These are phyloP conservation scores for Euura saliciscinereae DNA, from an alignment of 1,140 invertebrate species.

Conservation along the genomic window DNA sequence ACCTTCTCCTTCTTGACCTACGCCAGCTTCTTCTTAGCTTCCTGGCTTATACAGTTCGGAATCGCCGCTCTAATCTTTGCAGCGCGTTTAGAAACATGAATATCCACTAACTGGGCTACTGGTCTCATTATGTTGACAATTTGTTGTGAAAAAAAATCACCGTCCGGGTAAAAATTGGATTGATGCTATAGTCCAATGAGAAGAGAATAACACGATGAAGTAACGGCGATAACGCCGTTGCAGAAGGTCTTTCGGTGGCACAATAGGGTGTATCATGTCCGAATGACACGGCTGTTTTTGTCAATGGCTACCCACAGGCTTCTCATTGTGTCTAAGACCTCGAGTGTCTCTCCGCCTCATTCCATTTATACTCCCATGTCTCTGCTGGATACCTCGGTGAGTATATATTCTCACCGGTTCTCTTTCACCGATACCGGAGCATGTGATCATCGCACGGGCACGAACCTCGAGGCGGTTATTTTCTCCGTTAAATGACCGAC, in stretches of 20 bases:
- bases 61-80: no score
- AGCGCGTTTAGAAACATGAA: no score
- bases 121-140: no score
- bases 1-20: no score
- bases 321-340: slow-evolving; percentile 38
- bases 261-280: slow-evolving; percentile 48
- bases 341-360: slow-evolving; percentile 31
- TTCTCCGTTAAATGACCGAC: no score
- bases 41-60: no score
- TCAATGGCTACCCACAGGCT: slow-evolving; percentile 43
- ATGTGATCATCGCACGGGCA: not conserved
- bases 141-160: no score
- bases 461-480: not conserved
- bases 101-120: no score
- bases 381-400: slow-evolving; percentile 6
- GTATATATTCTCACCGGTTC: not conserved
- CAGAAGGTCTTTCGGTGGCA: slow-evolving; percentile 39
- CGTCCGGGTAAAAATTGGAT: no score
- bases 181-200: no score
- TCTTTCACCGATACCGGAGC: not conserved
- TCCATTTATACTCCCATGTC: slow-evolving; percentile 11
- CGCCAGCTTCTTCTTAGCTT: no score
- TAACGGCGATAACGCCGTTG: slow-evolving; percentile 38
- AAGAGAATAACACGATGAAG: slow-evolving; percentile 39
- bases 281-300: slow-evolving; percentile 45